Base-by-base conservation (phyloP, 1,140 invertebrate genomes). In the Muscidifurax raptorellus region DNA sequence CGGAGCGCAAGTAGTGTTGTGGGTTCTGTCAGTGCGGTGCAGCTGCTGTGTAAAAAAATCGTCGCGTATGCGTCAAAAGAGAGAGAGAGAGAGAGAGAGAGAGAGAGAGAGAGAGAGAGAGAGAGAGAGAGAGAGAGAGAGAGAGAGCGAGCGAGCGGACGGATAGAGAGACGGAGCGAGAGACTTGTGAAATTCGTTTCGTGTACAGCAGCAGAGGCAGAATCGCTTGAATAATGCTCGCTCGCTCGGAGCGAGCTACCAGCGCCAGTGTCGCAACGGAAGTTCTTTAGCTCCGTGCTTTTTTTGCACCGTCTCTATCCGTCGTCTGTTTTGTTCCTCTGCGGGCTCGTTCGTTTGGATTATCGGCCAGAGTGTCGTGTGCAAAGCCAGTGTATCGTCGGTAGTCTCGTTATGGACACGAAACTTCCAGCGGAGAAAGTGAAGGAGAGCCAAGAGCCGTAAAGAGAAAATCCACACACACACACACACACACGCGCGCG, bases 401-500 rank as follows among this genome's bases (percentile, higher is more conserved):
- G 9, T n/a, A 15, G 64, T 13, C 30, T 40, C 13, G 36, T 25
- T 27, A 44, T 28, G 72, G n/a, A 32, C 67, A 36, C 30, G 72
- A 76, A 66, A 76, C 47, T 59, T 66, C 64, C 27, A 22, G 12
- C 27, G 52, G 80, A 76, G 80, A 82, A 82, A 82, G 80, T 66
- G 59, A 82, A 66, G 27, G 80, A 81, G 32, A 81, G 69, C 69
- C 47, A 4, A 22, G 69, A 22, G 36, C 30, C 25, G 12, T 28
- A 28, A 15, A 7, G 28, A 74, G 78, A 79, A 66, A 79, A 79
- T 67, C 27, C 25, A n/a, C 13, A 52, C 36, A 40, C 9, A 12
- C 36, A 40, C 7, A 12, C 36, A 32, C 5, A 32, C 5, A 32
- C 32, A 32, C 2, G 1, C 2, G 32, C 2, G 32, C 32, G 1